Base-by-base conservation (phyloP, 2,113 vertebrate genomes). In the Acrocephalus kingi region DNA sequence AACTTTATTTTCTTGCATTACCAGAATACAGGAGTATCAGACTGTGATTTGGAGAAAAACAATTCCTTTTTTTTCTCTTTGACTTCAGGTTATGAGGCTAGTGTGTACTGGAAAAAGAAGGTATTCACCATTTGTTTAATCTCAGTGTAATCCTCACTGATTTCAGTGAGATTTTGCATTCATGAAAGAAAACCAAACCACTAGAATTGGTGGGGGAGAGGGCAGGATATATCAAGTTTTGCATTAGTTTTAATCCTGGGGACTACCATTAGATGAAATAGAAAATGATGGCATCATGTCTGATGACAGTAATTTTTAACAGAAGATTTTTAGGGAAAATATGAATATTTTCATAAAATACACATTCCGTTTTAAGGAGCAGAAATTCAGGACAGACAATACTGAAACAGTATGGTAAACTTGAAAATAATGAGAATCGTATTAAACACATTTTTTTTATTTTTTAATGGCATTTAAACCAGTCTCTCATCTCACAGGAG, bases 161-260 rank as follows among this genome's bases (percentile, higher is more conserved):
- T 63, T 62, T 69, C 17, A 86, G 10, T 52, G 49, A 72, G 2
- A 67, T 45, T 69, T 84, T 85, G 1, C 6, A 54, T 52, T 85
- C 13, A 49, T n/a, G 1, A 17, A 77, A 61, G 8, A 33, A 56
- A 64, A 28, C 1, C 1, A 10, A 27, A 41, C 21, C 52, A 52
- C 13, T 6, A 13, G 18, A 56, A n/a, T 11, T 63, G 39, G 7
- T 1, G 0, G 3, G 0, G 18, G 1, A 7, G 23, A 33, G 27
- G 9, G 4, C 0, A 1, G 11, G 6, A 1, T 55, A 39, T 54
- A 5, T 51, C 21, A 71, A 35, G 2, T 69, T 90, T 79, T 73
- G 5, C 24, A 56, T 51, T 7, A 27, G 1, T 68, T 78, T 23
- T 33, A 72, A 24, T 72, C 16, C 39, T 49, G 3, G 1, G 7